A percentile compares a stretch with the other conserved stretches of the same genome.
Evolutionary conservation across 2,113 vertebrate species (phyloP).

Genomic region (Dissostichus mawsoni): DNA sequence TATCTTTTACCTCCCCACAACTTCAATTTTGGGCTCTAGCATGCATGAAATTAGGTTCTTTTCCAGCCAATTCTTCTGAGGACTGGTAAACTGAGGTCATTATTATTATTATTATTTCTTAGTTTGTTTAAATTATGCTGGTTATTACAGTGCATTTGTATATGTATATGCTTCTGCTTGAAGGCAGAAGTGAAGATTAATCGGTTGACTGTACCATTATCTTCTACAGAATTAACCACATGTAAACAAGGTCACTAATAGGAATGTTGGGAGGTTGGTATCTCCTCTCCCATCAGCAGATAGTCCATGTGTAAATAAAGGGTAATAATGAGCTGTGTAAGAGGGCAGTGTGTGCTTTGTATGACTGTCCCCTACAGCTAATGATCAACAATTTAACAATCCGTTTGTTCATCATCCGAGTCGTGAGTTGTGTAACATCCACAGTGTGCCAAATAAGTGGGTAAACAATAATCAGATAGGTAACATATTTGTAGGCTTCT

Average conservation of each 20-base stretch:
- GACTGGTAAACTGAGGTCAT: not conserved
- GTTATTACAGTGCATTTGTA: not conserved
- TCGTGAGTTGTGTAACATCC: not conserved
- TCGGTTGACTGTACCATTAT: not conserved
- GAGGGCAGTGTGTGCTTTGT: not conserved
- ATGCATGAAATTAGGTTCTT: slow-evolving; percentile 21
- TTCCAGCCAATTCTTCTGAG: not conserved
- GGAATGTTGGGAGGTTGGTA: not conserved
- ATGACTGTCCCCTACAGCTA: slow-evolving; percentile 5
- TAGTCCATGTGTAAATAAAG: not conserved
- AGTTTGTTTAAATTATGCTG: not conserved
- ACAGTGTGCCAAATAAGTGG: not conserved
- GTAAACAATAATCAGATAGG: not conserved
- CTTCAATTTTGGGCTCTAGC: slow-evolving; percentile 12
- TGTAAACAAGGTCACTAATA: not conserved
- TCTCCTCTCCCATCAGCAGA: not conserved
- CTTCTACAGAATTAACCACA: not conserved
- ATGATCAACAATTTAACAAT: slow-evolving; percentile 19
- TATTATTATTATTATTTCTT: not conserved
- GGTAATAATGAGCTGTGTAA: slow-evolving; percentile 5
- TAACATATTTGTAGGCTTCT: not conserved
- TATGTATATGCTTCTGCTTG: not conserved
- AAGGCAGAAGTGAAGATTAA: not conserved
- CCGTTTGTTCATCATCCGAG: slow-evolving; percentile 1
- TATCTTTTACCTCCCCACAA: not conserved